Conservation (phyloP, 2,888 invertebrate genomes). For the Agapetus fuscipes region DNA sequence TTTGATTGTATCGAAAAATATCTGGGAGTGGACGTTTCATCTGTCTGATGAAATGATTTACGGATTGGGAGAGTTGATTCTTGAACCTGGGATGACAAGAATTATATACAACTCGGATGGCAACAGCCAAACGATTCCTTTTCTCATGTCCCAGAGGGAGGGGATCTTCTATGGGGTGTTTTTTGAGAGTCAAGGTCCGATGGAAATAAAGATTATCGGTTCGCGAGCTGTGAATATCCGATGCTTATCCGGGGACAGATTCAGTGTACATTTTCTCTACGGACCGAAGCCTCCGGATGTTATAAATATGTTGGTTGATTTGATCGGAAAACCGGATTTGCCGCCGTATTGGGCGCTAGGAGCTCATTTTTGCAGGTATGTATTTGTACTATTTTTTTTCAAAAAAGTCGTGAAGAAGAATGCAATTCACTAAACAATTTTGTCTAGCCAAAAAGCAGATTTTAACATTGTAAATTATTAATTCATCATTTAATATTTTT, state of each 20-base stretch:
- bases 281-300: slow-evolving; percentile 15
- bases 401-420: too few species aligned
- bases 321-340: slow-evolving; percentile 1
- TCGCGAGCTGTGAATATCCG: slow-evolving; percentile 8
- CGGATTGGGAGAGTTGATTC: slow-evolving; percentile 12
- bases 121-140: slow-evolving; percentile 3
- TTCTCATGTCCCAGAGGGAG: slow-evolving; percentile 15
- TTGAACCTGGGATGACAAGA: slow-evolving; percentile 3
- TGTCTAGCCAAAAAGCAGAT: too few species aligned
- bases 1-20: slow-evolving; percentile 10
- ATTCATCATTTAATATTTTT: too few species aligned
- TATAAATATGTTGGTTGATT: slow-evolving; percentile 4
- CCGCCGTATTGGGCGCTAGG: slow-evolving; percentile 17
- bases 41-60: slow-evolving; percentile 14
- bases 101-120: slow-evolving; percentile 11
- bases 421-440: too few species aligned
- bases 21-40: slow-evolving; percentile 17
- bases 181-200: slow-evolving; percentile 10
- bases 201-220: slow-evolving; percentile 9
- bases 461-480: too few species aligned
- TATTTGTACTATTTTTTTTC: too few species aligned
- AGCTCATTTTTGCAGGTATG: slow-evolving; percentile 20
- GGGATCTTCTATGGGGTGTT: slow-evolving; percentile 17
- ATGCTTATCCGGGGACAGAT: slow-evolving; percentile 7
- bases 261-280: slow-evolving; percentile 15